Conservation (phyloP, 1,140 invertebrate species). For the Drosophila pallidifrons region DNA sequence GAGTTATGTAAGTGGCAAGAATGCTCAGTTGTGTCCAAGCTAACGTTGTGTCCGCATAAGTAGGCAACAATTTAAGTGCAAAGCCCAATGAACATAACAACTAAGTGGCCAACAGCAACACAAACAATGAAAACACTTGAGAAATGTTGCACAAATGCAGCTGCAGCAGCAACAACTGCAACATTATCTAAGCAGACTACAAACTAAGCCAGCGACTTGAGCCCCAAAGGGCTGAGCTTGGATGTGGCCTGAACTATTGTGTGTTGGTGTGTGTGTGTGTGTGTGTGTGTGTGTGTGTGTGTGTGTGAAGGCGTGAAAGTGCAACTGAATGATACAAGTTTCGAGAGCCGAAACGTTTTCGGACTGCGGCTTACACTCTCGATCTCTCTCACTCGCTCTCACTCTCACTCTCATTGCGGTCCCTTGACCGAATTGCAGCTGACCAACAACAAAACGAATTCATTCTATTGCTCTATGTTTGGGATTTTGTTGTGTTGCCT, state of each 20-base stretch:
- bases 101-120: slow-evolving; percentile 43
- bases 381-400: neutral
- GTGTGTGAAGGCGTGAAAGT: slow-evolving; percentile 43
- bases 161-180: slow-evolving; percentile 53
- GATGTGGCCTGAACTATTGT: no score
- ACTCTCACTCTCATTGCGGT: neutral
- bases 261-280: no score
- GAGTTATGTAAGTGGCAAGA: slow-evolving; percentile 19
- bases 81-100: slow-evolving; percentile 52
- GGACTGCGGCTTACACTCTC: slow-evolving; percentile 7
- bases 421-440: slow-evolving; percentile 45
- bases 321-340: slow-evolving; percentile 38
- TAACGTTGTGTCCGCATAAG: slow-evolving; percentile 53
- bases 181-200: slow-evolving; percentile 67
- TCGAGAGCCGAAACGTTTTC: no score
- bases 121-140: slow-evolving; percentile 22
- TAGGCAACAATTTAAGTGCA: slow-evolving; percentile 62
- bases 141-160: slow-evolving; percentile 27
- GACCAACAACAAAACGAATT: slow-evolving; percentile 40
- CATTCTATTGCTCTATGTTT: slow-evolving; percentile 9
- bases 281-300: neutral
- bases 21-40: slow-evolving; percentile 12
- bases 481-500: slow-evolving; percentile 16
- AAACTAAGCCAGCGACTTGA: slow-evolving; percentile 35
- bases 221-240: neutral